Evolutionary conservation across 2,797 vertebrate genomes (phyloP), one percentile per base, ranked within the genome.

Genomic region (Poeciliopsis presidionis): DNA sequence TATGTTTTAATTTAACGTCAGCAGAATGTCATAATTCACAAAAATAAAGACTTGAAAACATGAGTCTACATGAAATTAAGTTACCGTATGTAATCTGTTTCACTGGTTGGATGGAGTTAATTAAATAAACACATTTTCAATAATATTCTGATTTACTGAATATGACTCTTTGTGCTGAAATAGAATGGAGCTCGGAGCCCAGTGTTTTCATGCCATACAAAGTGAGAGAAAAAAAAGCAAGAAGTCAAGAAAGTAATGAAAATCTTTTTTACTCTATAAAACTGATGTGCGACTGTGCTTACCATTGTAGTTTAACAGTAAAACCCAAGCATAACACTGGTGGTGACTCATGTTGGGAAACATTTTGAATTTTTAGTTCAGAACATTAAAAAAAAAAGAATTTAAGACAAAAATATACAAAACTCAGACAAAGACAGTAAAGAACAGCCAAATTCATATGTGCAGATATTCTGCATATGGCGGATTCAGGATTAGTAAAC

Each of bases 231-330:
- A 61, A 61, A 11, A 46, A 36, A 39, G 47, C 59, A 65, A 55
- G n/a, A 43, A 22, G 53, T 67, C 46, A 36, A 30, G 46, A 5
- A 28, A 9, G 28, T 41, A 51, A 51, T 69, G 20, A 36, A 39
- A 9, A 39, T 49, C 36, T 16, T 51, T 82, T 91, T 92, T 92
- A 90, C 87, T 83, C 70, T 84, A 81, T 46, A 89, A 87, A 91
- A 86, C 41, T 78, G 25, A 76, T 80, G 82, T 84, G 39, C 84
- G 75, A 90, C 82, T 82, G 73, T 30, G 63, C 84, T 85, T 80
- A 86, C 76, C 90, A 76, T 9, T 61, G 33, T 30, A 80, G 51
- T 75, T 86, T 74, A 59, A 49, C 43, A 74, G 28, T 43, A 55
- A 78, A 71, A 43, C 3, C 5, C 25, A 46, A 72, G 73, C 67